Evolutionary conservation across 2,797 vertebrate genomes (phyloP), one percentile per base, ranked within the genome.

Genomic region (Hoplostethus atlanticus): DNA sequence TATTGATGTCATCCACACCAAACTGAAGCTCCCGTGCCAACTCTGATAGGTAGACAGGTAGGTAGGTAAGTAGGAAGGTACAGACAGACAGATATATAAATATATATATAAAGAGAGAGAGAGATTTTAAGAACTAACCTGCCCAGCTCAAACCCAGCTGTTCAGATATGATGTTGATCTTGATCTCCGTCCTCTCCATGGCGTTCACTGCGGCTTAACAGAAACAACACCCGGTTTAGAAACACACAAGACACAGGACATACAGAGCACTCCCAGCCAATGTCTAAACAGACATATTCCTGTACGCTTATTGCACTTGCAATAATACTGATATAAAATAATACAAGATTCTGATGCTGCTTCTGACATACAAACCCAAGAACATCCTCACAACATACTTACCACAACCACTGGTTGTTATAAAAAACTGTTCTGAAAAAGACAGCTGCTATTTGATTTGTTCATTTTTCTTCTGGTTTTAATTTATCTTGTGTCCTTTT

Each of bases 131-230:
- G 0, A 0, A 94, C 96, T 94, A 71, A 99, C 98, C 98, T 0
- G 97, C 97, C 98, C 98, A 99, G 91, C 97, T 99, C 83, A 98
- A 94, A 56, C 98, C 98, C 25, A 99, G 93, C 79, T 99, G 97
- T 2, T 99, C 97, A 6, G 97, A 95, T 84, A 99, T 97, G 42
- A 97, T 80, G 0, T 96, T 95, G 92, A 99, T 97, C 95, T 98
- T 99, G 93, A 96, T 89, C 61, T 98, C 97, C 0, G 95, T 94
- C 68, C 93, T 95, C 73, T 98, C 97, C 0, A 95, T 95, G 75
- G 94, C 96, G 56, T 96, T 96, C 60, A 95, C 92, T 56, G 95
- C 76, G 42, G 92, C 95, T 96, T 59, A 55, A 77, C 34, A 71
- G 21, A 79, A 56, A 68, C 54, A 63, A 5, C 56, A 36, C 10